Evolutionary conservation across 37 sponge, comb jelly and placozoan genomes (phyloP), one percentile per base, ranked within the genome.

Genomic region (Mnemiopsis leidyi): DNA sequence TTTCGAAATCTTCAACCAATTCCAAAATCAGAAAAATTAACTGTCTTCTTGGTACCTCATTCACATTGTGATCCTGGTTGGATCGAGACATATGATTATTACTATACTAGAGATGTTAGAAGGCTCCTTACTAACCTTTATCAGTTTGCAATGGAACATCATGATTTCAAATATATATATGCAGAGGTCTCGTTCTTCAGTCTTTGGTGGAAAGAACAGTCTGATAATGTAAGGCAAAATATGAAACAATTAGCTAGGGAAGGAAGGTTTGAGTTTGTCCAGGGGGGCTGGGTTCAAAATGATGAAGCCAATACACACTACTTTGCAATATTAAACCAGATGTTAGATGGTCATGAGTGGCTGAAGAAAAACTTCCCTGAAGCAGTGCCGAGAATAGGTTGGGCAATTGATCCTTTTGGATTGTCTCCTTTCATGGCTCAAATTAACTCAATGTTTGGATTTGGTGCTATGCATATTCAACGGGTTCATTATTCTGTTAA

Each of bases 291-390:
- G 99, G 98, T 97, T 25, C 97, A 97, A 98, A 96, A 96, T 25
- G 99, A 99, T 88, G 99, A 99, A 34, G 99, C 99, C 1, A 98
- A 97, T 93, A 96, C 98, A 28, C 96, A 97, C 95, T 98, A 98
- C 93, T 97, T 93, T 77, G 97, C 97, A 76, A 97, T 98, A 97
- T 82, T 96, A 0, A 97, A 98, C 93, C 96, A 98, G 69, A 93
- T 98, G 82, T 93, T 98, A 0, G 98, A 98, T 69, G 97, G 98
- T 24, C 98, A 98, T 93, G 37, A 92, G 33, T 98, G 98, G 98
- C 23, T 96, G 29, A 82, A 92, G 34, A 69, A 94, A 0, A 96
- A 96, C 83, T 69, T 98, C 25, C 95, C 95, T 20, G 96, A 94
- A 29, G 94, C 96, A 1, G 93, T 83, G 23, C 98, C 98, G 13